These are phyloP conservation scores for Amblyjoppa fuscipennis DNA, from an alignment of 2,888 invertebrate genomes.

Conservation along the genomic window DNA sequence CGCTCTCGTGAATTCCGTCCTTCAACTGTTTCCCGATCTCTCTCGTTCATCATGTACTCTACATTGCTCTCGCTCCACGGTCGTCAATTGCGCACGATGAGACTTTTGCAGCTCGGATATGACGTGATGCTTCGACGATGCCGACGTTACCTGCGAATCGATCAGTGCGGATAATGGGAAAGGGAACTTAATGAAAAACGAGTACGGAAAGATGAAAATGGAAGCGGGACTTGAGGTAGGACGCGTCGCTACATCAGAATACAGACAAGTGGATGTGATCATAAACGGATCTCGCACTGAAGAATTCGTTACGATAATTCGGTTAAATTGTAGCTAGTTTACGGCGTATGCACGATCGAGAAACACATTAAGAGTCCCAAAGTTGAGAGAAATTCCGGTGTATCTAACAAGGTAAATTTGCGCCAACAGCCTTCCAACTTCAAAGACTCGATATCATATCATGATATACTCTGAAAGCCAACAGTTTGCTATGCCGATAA, in stretches of 20 bases:
- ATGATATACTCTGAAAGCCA: not conserved
- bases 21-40: slow-evolving; percentile 16
- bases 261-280: not conserved
- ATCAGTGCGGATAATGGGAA: slow-evolving; percentile 20
- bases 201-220: not conserved
- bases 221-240: not conserved
- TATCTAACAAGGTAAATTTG: not conserved
- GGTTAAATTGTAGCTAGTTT: not conserved
- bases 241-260: not conserved
- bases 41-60: slow-evolving; percentile 7
- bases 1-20: slow-evolving; percentile 44
- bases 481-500: not conserved
- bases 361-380: not conserved
- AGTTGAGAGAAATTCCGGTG: not conserved
- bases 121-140: not conserved
- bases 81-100: slow-evolving; percentile 2
- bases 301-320: not conserved
- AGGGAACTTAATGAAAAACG: not conserved
- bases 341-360: not conserved
- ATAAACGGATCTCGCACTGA: not conserved
- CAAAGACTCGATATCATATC: not conserved
- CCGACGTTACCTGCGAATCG: not conserved
- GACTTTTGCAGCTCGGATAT: slow-evolving; percentile 23
- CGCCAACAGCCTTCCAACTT: not conserved
- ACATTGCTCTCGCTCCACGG: not conserved